phyloP scores from a whole-genome alignment of 1,140 invertebrate species.

The Cotesia typhae region DNA sequence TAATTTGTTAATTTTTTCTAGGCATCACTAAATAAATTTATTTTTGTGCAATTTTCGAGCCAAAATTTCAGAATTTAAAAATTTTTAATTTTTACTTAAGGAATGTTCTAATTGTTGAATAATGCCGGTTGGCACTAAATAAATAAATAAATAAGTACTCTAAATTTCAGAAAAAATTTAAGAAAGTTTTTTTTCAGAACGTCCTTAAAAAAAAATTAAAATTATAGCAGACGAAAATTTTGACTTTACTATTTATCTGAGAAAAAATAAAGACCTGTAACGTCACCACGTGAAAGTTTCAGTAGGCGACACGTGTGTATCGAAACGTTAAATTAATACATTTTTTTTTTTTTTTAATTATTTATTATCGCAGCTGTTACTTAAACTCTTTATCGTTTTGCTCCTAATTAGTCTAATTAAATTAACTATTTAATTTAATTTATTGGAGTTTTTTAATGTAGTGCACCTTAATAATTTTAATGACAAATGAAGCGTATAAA shows the following conservation, averaged over 20 bases:
- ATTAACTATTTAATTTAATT: conserved; percentile 7
- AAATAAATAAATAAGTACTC: too few species aligned
- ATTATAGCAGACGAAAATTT: not conserved
- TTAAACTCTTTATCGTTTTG: conserved; percentile 5
- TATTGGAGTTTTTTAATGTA: not conserved
- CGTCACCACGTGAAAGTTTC: conserved; percentile 33
- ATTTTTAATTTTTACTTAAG: too few species aligned
- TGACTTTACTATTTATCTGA: not conserved
- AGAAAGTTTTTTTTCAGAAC: too few species aligned
- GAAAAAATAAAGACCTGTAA: conserved; percentile 28
- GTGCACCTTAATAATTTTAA: not conserved
- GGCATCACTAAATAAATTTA: too few species aligned
- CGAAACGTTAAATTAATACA: conserved; percentile 31
- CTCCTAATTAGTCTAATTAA: conserved; percentile 28
- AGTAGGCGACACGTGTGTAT: conserved; percentile 28
- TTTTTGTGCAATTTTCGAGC: too few species aligned
- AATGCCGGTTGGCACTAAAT: too few species aligned
- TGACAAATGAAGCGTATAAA: not conserved
- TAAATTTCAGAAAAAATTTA: too few species aligned
- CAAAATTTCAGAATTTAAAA: too few species aligned
- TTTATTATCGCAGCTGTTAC: conserved; percentile 19
- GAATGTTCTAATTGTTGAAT: too few species aligned
- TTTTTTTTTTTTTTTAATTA: not conserved
- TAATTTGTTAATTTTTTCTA: too few species aligned
- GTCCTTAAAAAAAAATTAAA: not conserved